phyloP scores from a whole-genome alignment of 2,888 invertebrate species.

The Thumatha senex region DNA sequence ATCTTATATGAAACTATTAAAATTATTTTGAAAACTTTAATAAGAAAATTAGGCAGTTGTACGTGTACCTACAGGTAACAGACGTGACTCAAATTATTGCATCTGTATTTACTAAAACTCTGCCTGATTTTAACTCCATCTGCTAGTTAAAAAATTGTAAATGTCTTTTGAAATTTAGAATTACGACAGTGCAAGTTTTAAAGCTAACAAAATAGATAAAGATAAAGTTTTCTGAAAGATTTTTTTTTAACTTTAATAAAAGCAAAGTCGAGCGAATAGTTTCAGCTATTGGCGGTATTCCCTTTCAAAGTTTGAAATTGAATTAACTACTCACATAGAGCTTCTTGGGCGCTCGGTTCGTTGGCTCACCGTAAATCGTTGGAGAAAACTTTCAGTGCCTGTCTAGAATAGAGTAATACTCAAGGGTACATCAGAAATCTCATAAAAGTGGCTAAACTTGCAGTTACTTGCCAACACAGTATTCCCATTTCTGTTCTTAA shows the following conservation, averaged over 20 bases:
- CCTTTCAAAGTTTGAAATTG: conserved; percentile 30
- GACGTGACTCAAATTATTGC: no score
- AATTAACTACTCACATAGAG: conserved; percentile 21
- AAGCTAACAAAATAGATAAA: background rate
- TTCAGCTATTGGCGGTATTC: conserved; percentile 21
- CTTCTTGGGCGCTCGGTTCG: conserved; percentile 1
- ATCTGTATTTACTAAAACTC: no score
- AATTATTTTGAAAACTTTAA: no score
- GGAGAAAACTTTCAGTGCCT: conserved; percentile 12
- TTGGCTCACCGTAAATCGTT: conserved; percentile 17
- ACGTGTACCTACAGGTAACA: no score
- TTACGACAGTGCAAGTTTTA: no score
- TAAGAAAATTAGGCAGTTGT: no score
- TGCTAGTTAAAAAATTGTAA: no score
- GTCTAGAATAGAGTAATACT: conserved; percentile 6
- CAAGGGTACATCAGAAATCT: conserved; percentile 27
- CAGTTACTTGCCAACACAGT: conserved; percentile 29
- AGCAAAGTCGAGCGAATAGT: conserved; percentile 13
- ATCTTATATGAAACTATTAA: no score
- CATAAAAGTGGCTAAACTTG: conserved; percentile 8
- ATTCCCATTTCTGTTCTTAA: no score
- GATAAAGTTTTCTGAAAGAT: background rate
- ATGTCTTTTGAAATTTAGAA: no score
- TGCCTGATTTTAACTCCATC: no score
- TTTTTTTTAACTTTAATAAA: conserved; percentile 19